Evolutionary conservation across 1,140 invertebrate genomes (phyloP), one percentile per base, ranked within the genome.

Genomic region (Aplysia californica): DNA sequence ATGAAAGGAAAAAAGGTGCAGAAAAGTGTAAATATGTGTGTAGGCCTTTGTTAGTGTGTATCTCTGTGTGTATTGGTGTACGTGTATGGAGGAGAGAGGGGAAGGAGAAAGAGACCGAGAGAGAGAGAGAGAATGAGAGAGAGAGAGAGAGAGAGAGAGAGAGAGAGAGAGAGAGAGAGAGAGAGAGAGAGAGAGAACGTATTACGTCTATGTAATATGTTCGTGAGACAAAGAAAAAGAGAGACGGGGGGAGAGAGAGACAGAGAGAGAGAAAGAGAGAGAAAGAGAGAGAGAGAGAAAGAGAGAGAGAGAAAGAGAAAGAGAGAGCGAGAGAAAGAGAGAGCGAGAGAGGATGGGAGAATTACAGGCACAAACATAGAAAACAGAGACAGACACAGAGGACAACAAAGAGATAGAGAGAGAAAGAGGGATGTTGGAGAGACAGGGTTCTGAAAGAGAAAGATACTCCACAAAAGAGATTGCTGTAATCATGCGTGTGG

Each of bases 271-370:
- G 5, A 61, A 26, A 26, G 23, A n/a, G 58, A 61, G 58, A 61
- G 58, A 61, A 29, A 61, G 58, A 61, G 23, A 61, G 10, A 61
- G 58, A 61, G 58, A 61, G 58, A 61, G 58, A 61, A 5, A 61
- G 58, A 61, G 10, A 61, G 58, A 61, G 58, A 61, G 58, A 61
- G 58, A 61, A n/a, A n/a, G n/a, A n/a, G n/a, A n/a, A n/a, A n/a
- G n/a, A n/a, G n/a, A n/a, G n/a, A n/a, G n/a, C n/a, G 58, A 61
- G 10, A 61, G n/a, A 50, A 50, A 50, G 10, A 50, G 44, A 50
- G 44, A n/a, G 10, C n/a, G n/a, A 50, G 10, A 50, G n/a, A n/a
- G n/a, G 10, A 15, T 50, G 10, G 10, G n/a, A 50, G n/a, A 15
- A 50, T 15, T 15, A 50, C 44, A 50, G 10, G 44, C 10, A 50